Evolutionary conservation across 2,113 vertebrate genomes (phyloP).

Genomic region (Chiloscyllium plagiosum): DNA sequence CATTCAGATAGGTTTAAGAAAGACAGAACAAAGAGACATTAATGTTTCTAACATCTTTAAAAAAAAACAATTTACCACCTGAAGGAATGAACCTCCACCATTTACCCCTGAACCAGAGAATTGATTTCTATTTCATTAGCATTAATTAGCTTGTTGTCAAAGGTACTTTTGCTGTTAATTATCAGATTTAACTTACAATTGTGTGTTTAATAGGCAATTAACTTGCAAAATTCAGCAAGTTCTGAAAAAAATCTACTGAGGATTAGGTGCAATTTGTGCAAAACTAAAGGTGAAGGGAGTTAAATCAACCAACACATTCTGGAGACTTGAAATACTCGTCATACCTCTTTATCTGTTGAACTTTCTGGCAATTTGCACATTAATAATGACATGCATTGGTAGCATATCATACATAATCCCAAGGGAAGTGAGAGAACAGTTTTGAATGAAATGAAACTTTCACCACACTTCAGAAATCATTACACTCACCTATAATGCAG

Average conservation of each 20-base stretch:
- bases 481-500: background rate
- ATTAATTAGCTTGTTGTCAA: background rate
- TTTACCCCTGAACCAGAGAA: background rate
- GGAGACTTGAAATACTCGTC: background rate
- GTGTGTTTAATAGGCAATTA: background rate
- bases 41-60: background rate
- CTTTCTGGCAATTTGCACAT: too few relatives aligned
- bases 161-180: background rate
- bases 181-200: background rate
- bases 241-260: background rate
- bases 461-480: background rate
- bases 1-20: background rate
- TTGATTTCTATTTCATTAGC: background rate
- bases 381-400: too few relatives aligned
- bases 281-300: background rate
- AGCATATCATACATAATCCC: background rate
- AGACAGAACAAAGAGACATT: background rate
- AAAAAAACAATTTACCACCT: background rate
- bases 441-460: background rate
- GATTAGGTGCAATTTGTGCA: background rate
- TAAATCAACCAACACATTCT: background rate
- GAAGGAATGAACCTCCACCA: background rate
- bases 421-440: background rate
- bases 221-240: background rate
- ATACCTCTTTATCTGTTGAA: too few relatives aligned